A percentile compares a stretch with the other conserved stretches of the same genome.
Conservation (phyloP, 2,113 vertebrate genomes). For the Silurus meridionalis region DNA sequence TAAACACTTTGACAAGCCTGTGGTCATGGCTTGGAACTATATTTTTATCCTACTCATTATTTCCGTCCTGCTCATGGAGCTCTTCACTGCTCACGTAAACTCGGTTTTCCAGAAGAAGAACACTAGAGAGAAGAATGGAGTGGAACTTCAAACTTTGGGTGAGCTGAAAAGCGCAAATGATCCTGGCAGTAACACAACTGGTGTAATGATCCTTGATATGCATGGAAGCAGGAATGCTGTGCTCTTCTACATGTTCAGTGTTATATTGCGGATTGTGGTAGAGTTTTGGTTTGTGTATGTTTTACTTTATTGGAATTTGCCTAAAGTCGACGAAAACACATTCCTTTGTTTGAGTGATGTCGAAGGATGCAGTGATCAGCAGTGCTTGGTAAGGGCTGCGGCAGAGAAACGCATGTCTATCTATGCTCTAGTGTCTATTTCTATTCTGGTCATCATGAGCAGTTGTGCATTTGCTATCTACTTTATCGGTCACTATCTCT, state of each 20-base stretch:
- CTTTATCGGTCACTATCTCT: constrained; percentile 56
- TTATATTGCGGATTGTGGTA: constrained; percentile 54
- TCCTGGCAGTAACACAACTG: constrained; percentile 17
- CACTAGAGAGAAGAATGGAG: constrained; percentile 29
- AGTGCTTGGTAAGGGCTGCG: constrained; percentile 49
- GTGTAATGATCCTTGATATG: constrained; percentile 55
- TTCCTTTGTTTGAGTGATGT: constrained; percentile 9
- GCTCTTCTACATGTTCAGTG: constrained; percentile 63
- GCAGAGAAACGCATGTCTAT: constrained; percentile 66
- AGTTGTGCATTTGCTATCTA: constrained; percentile 58
- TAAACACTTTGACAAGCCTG: constrained; percentile 27
- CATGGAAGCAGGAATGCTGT: constrained; percentile 57
- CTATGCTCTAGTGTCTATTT: constrained; percentile 60
- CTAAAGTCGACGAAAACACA: constrained; percentile 19
- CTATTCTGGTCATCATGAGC: constrained; percentile 49
- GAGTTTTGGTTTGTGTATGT: constrained; percentile 63
- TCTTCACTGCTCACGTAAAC: constrained; percentile 61
- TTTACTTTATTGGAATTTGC: constrained; percentile 60
- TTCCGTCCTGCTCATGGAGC: constrained; percentile 59
- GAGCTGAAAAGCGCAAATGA: constrained; percentile 11
- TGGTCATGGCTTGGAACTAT: constrained; percentile 54
- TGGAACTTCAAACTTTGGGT: constrained; percentile 23
- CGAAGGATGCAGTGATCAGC: constrained; percentile 30
- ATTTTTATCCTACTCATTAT: constrained; percentile 60
- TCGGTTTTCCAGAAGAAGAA: constrained; percentile 48